Conservation (phyloP, 2,888 invertebrate genomes). For the Phalangium opilio region DNA sequence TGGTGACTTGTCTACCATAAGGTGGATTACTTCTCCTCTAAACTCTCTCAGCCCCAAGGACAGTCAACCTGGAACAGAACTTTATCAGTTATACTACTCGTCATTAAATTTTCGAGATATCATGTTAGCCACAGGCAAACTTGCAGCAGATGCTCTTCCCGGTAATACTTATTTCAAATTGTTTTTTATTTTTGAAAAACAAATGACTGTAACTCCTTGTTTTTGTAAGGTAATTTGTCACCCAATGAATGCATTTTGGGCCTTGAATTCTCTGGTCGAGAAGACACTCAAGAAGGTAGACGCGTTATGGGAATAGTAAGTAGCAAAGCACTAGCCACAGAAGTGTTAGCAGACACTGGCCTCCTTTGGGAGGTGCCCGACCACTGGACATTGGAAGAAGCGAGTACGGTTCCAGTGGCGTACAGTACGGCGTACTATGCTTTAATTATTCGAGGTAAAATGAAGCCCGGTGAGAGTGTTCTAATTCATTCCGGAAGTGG, state of each 20-base stretch:
- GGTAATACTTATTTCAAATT: slow-evolving; percentile 42
- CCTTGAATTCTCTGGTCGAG: slow-evolving; percentile 77
- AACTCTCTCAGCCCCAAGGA: slow-evolving; percentile 36
- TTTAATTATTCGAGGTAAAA: slow-evolving; percentile 65
- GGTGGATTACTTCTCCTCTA: slow-evolving; percentile 80
- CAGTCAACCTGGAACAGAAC: slow-evolving; percentile 30
- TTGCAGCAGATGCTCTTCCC: slow-evolving; percentile 91
- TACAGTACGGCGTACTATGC: slow-evolving; percentile 81
- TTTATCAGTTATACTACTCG: slow-evolving; percentile 75
- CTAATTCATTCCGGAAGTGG: slow-evolving; percentile 92
- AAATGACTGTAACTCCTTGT: too few relatives aligned
- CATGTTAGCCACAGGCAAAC: slow-evolving; percentile 93
- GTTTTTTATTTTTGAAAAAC: too few relatives aligned
- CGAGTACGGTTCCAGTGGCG: slow-evolving; percentile 82
- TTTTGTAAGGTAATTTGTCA: slow-evolving; percentile 34
- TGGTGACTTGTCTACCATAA: slow-evolving; percentile 81
- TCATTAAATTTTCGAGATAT: slow-evolving; percentile 96
- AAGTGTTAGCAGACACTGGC: slow-evolving; percentile 51
- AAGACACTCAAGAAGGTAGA: slow-evolving; percentile 44
- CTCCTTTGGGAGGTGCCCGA: slow-evolving; percentile 81
- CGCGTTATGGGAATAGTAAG: slow-evolving; percentile 87
- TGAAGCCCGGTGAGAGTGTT: slow-evolving; percentile 65
- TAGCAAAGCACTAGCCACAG: slow-evolving; percentile 75
- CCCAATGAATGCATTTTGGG: slow-evolving; percentile 82
- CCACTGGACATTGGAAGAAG: slow-evolving; percentile 75